These are phyloP conservation scores for Oscheius onirici DNA, from an alignment of 2,888 invertebrate species.

Conservation along the genomic window DNA sequence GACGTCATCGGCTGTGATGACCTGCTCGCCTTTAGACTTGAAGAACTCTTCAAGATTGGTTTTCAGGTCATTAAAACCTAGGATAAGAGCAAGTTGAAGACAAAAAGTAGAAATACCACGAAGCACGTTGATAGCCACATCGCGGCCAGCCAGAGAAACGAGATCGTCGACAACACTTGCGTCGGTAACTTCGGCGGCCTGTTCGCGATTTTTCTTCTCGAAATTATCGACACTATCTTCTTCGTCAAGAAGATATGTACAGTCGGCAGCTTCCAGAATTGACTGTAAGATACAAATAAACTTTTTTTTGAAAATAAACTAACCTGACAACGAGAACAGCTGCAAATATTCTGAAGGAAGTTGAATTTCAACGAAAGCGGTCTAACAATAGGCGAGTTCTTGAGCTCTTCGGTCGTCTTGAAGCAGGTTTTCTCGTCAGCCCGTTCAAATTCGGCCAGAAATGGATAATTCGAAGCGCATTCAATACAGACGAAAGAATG, in stretches of 20 bases:
- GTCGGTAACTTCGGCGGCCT: constrained; percentile 23
- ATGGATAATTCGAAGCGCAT: constrained; percentile 9
- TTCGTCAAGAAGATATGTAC: constrained; percentile 54
- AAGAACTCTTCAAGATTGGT: constrained; percentile 41
- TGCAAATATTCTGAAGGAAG: constrained; percentile 39
- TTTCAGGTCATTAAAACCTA: constrained; percentile 51
- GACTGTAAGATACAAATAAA: constrained; percentile 22
- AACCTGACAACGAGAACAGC: constrained; percentile 46
- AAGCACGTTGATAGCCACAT: constrained; percentile 37
- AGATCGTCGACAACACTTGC: constrained; percentile 38
- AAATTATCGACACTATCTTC: constrained; percentile 50
- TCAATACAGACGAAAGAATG: not conserved
- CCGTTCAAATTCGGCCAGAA: not conserved
- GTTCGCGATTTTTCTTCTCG: constrained; percentile 38
- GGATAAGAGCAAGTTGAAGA: not conserved
- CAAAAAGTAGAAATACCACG: constrained; percentile 28
- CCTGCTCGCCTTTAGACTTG: constrained; percentile 3
- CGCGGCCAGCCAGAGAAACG: constrained; percentile 40
- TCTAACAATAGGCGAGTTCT: not conserved
- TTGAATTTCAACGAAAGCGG: not conserved
- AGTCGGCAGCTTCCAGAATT: constrained; percentile 47
- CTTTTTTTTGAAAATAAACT: too few relatives aligned
- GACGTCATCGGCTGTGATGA: constrained; percentile 46
- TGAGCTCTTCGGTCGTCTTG: not conserved
- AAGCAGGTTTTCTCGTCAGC: constrained; percentile 4